Conservation (phyloP, 2,797 vertebrate species). For the Vultur gryphus region DNA sequence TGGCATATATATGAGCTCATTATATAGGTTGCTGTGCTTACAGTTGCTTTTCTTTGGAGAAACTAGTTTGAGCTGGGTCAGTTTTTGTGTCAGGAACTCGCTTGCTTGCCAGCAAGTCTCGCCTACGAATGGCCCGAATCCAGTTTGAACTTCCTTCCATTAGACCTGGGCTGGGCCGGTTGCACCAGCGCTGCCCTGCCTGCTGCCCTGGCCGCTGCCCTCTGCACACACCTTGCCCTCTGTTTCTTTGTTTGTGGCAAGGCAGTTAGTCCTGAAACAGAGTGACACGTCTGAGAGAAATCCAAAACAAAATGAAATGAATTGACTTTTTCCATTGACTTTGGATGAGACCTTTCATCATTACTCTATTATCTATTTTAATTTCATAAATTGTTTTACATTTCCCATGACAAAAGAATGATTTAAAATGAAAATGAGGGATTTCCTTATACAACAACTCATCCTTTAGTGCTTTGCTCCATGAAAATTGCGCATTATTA, state of each 20-base stretch:
- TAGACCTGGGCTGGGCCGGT: background rate
- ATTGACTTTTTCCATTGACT: background rate
- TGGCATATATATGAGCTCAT: slow-evolving; percentile 19
- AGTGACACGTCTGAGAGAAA: background rate
- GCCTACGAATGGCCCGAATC: background rate
- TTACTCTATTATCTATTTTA: background rate
- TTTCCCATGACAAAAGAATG: background rate
- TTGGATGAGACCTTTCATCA: background rate
- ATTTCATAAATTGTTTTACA: background rate
- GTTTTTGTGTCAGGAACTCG: background rate
- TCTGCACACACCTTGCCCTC: background rate
- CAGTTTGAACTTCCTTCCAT: background rate
- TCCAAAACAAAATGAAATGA: background rate
- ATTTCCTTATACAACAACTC: background rate
- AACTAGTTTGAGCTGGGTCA: background rate
- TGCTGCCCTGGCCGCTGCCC: background rate
- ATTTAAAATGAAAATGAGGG: background rate
- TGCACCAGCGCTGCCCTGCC: background rate
- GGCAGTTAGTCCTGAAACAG: background rate
- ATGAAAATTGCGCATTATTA: background rate
- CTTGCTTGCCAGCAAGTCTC: background rate
- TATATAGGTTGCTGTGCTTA: background rate
- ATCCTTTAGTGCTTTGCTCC: background rate
- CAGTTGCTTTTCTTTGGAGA: background rate
- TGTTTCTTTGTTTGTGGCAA: background rate